Evolutionary conservation across 2,888 invertebrate genomes (phyloP).

Genomic region (Andrena fulva): DNA sequence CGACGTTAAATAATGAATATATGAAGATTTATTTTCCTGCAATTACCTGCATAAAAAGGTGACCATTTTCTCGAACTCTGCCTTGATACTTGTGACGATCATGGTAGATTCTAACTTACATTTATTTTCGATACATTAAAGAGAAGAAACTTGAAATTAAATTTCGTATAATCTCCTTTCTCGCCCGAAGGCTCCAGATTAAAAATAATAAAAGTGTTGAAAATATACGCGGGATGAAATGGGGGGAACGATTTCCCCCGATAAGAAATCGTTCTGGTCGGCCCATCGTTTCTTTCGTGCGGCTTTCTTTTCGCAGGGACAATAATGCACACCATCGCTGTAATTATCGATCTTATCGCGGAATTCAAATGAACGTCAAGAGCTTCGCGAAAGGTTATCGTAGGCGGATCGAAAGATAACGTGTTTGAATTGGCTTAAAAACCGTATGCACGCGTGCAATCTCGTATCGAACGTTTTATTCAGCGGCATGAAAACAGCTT

Average conservation of each 20-base stretch:
- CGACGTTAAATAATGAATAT: no score
- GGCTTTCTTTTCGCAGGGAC: constrained; percentile 8
- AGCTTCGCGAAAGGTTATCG: constrained; percentile 43
- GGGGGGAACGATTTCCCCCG: not conserved
- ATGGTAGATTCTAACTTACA: no score
- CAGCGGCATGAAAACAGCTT: constrained; percentile 15
- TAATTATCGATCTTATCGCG: constrained; percentile 56
- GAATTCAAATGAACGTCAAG: constrained; percentile 49
- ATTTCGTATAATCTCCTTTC: no score
- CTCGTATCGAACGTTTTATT: constrained; percentile 46
- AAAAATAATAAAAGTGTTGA: not conserved
- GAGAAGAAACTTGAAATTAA: no score
- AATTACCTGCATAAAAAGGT: no score
- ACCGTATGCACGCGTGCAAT: constrained; percentile 35
- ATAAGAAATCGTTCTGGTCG: constrained; percentile 4
- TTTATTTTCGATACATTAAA: no score
- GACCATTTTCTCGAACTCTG: no score
- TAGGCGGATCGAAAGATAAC: constrained; percentile 39
- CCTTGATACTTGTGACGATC: no score
- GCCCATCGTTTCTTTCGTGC: constrained; percentile 14
- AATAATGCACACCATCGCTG: constrained; percentile 20
- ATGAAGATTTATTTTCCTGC: no score
- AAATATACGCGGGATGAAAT: not conserved
- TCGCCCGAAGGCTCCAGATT: no score
- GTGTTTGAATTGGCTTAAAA: constrained; percentile 39